Evolutionary conservation across 2,797 vertebrate genomes (phyloP).

Genomic region (Ataeniobius toweri): DNA sequence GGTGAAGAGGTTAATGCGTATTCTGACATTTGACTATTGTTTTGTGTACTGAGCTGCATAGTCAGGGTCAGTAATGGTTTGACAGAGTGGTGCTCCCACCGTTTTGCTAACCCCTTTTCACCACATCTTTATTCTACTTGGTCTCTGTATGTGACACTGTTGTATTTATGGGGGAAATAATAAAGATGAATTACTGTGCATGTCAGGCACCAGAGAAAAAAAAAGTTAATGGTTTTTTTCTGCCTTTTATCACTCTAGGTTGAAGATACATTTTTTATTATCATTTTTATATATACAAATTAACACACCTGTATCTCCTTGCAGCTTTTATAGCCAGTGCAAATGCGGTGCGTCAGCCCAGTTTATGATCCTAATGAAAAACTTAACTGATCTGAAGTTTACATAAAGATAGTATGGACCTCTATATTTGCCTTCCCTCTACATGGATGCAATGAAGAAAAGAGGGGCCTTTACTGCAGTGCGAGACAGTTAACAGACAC

Average conservation of each 20-base stretch:
- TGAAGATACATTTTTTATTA: constrained; percentile 6
- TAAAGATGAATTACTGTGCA: not conserved
- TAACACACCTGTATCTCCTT: not conserved
- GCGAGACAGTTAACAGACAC: not conserved
- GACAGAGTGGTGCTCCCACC: not conserved
- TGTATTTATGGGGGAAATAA: constrained; percentile 2
- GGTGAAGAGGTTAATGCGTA: no score
- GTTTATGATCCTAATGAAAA: constrained; percentile 21
- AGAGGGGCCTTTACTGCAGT: not conserved
- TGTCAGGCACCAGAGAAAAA: not conserved
- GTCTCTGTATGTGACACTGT: constrained; percentile 5
- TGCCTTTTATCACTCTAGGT: constrained; percentile 13
- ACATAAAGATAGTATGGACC: constrained; percentile 12
- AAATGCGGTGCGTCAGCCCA: constrained; percentile 38
- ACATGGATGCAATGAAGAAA: not conserved
- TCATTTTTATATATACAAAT: constrained; percentile 40
- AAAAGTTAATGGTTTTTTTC: constrained; percentile 36
- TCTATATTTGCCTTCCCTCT: not conserved
- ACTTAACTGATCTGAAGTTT: not conserved
- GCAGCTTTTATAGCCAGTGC: constrained; percentile 42
- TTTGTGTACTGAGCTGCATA: no score
- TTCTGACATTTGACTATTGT: no score
- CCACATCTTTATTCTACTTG: constrained; percentile 8
- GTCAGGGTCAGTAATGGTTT: not conserved
- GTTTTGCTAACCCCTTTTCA: constrained; percentile 23